Conservation (phyloP, 2,888 invertebrate species). For the Trichopria drosophilae region DNA sequence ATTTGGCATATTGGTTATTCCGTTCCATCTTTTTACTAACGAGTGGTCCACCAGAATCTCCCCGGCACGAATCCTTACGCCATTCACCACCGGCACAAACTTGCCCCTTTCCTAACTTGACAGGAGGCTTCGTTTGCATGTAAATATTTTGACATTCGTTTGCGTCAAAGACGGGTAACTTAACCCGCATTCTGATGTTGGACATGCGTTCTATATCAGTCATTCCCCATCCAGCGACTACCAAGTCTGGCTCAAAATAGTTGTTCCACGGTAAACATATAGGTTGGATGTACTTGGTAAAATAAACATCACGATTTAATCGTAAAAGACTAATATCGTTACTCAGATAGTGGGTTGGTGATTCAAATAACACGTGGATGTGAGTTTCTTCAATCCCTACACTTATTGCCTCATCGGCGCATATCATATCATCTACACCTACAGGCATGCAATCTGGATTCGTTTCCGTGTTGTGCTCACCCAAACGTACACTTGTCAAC, state of each 20-base stretch:
- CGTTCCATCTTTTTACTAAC: slow-evolving; percentile 60
- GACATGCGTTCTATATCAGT: slow-evolving; percentile 62
- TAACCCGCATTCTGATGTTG: slow-evolving; percentile 63
- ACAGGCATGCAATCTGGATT: slow-evolving; percentile 65
- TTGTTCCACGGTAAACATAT: slow-evolving; percentile 63
- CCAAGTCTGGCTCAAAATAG: slow-evolving; percentile 56
- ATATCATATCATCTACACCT: slow-evolving; percentile 54
- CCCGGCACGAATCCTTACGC: slow-evolving; percentile 72
- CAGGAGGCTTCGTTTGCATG: slow-evolving; percentile 55
- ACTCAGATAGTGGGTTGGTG: slow-evolving; percentile 63
- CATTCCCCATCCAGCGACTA: slow-evolving; percentile 70
- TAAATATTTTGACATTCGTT: slow-evolving; percentile 63
- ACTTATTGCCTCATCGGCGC: slow-evolving; percentile 66
- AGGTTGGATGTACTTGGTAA: slow-evolving; percentile 64
- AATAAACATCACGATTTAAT: slow-evolving; percentile 61
- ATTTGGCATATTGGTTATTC: too few relatives aligned
- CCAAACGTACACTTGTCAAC: slow-evolving; percentile 67
- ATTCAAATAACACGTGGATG: slow-evolving; percentile 68
- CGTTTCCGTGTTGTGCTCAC: slow-evolving; percentile 69
- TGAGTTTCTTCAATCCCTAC: slow-evolving; percentile 67
- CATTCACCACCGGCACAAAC: slow-evolving; percentile 73
- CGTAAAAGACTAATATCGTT: slow-evolving; percentile 76
- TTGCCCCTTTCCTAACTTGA: slow-evolving; percentile 61
- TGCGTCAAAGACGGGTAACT: slow-evolving; percentile 59
- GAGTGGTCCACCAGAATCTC: slow-evolving; percentile 78